phyloP scores from a whole-genome alignment of 2,888 invertebrate species.

The Ochropacha duplaris region DNA sequence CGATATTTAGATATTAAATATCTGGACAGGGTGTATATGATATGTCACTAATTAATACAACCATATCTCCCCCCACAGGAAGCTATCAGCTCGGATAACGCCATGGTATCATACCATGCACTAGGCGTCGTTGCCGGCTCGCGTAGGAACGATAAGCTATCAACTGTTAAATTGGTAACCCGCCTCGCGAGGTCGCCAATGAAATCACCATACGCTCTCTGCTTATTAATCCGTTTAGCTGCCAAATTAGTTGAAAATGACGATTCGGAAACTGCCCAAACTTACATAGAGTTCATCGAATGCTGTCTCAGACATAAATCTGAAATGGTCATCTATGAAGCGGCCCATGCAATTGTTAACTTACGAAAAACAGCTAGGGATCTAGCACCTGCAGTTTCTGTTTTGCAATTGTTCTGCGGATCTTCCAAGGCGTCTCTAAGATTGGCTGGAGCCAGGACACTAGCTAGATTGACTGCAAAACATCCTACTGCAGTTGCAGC shows the following conservation, averaged over 20 bases:
- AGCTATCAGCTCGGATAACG: constrained; percentile 80
- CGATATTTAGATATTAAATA: too few species aligned
- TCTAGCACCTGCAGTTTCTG: constrained; percentile 96
- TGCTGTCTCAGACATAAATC: constrained; percentile 97
- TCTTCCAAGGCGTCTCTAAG: constrained; percentile 97
- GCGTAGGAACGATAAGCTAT: constrained; percentile 95
- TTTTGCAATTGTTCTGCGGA: constrained; percentile 98
- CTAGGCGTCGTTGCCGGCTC: constrained; percentile 97
- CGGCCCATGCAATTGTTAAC: constrained; percentile 98
- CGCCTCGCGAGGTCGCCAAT: constrained; percentile 92
- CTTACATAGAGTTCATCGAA: constrained; percentile 95
- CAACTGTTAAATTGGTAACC: constrained; percentile 97
- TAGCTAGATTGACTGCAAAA: constrained; percentile 97
- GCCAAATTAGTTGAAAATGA: constrained; percentile 97
- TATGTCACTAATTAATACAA: neutral
- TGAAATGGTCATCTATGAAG: constrained; percentile 99
- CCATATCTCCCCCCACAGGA: constrained; percentile 55
- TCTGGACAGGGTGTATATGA: too few species aligned
- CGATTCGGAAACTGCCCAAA: constrained; percentile 86
- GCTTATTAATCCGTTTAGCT: constrained; percentile 96
- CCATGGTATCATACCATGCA: constrained; percentile 99
- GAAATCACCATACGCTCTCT: constrained; percentile 98
- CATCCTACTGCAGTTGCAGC: constrained; percentile 98
- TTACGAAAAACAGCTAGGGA: constrained; percentile 93
- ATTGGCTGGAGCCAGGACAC: constrained; percentile 98